Conservation (phyloP, 2,888 invertebrate genomes). For the Caenorhabditis macrosperma region DNA sequence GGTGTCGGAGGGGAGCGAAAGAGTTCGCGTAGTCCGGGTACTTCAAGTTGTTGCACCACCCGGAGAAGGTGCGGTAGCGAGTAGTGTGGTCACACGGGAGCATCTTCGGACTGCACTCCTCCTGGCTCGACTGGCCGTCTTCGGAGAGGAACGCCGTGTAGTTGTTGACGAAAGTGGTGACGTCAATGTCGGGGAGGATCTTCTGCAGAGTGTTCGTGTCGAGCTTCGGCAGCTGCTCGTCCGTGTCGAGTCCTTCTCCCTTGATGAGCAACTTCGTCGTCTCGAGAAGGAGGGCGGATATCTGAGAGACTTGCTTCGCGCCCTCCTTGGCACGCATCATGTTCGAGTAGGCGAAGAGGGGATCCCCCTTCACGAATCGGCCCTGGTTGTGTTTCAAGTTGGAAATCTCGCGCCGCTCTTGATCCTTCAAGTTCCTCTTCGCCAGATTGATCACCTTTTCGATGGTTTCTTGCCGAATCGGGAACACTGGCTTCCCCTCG, state of each 20-base stretch:
- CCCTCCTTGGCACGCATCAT: slow-evolving; percentile 76
- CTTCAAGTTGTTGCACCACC: slow-evolving; percentile 89
- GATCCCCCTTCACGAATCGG: slow-evolving; percentile 74
- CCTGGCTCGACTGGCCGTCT: slow-evolving; percentile 67
- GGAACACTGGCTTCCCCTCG: slow-evolving; percentile 74
- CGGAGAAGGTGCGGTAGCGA: slow-evolving; percentile 89
- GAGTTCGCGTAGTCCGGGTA: slow-evolving; percentile 78
- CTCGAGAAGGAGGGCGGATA: slow-evolving; percentile 77
- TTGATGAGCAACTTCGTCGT: slow-evolving; percentile 77
- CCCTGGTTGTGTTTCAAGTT: slow-evolving; percentile 76
- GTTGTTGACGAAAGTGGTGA: slow-evolving; percentile 76
- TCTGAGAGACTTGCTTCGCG: slow-evolving; percentile 72
- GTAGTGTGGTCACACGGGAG: slow-evolving; percentile 80
- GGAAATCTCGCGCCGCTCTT: slow-evolving; percentile 70
- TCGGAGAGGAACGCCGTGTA: slow-evolving; percentile 77
- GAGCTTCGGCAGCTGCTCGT: slow-evolving; percentile 75
- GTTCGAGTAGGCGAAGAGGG: slow-evolving; percentile 75
- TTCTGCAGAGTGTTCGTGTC: slow-evolving; percentile 76
- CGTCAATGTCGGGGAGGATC: slow-evolving; percentile 72
- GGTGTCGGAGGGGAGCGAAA: slow-evolving; percentile 76
- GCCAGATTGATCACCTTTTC: slow-evolving; percentile 76
- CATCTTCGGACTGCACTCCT: slow-evolving; percentile 77
- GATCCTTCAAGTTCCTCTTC: slow-evolving; percentile 74
- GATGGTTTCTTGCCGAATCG: slow-evolving; percentile 77
- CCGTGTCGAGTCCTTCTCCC: slow-evolving; percentile 73